Evolutionary conservation across 2,888 invertebrate genomes (phyloP).

Genomic region (Mimas tiliae): DNA sequence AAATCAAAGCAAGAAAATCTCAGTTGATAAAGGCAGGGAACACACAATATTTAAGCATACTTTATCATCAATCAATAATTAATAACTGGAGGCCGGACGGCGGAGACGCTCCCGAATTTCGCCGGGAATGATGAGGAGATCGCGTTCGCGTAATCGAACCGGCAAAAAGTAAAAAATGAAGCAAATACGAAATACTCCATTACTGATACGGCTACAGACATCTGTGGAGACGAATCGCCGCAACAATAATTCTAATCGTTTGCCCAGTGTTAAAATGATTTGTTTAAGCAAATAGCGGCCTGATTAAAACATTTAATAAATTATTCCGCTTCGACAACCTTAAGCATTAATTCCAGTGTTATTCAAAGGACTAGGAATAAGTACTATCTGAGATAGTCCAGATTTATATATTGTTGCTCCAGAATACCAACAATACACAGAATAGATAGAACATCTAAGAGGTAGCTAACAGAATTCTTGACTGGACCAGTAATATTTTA

Average conservation of each 20-base stretch:
- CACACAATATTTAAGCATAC: conserved; percentile 74
- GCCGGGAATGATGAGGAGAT: conserved; percentile 79
- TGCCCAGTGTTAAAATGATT: background rate
- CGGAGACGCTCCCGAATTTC: conserved; percentile 84
- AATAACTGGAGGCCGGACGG: conserved; percentile 79
- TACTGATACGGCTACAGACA: conserved; percentile 61
- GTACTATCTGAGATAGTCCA: no score
- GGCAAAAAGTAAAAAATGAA: conserved; percentile 84
- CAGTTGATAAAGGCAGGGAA: conserved; percentile 39
- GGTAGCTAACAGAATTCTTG: no score
- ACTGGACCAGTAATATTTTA: no score
- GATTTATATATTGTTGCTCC: no score
- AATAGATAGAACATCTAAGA: no score
- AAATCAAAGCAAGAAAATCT: conserved; percentile 26
- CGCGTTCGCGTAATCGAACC: conserved; percentile 84
- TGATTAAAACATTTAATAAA: no score
- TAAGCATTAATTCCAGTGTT: no score
- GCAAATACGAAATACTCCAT: conserved; percentile 85
- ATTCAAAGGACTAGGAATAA: no score
- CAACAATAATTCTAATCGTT: background rate
- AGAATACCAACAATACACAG: no score
- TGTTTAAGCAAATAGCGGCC: no score
- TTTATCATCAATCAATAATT: conserved; percentile 84
- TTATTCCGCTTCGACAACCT: no score
- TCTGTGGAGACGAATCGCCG: conserved; percentile 59